Evolutionary conservation across 2,113 vertebrate species (phyloP).

Genomic region (Ictalurus furcatus): DNA sequence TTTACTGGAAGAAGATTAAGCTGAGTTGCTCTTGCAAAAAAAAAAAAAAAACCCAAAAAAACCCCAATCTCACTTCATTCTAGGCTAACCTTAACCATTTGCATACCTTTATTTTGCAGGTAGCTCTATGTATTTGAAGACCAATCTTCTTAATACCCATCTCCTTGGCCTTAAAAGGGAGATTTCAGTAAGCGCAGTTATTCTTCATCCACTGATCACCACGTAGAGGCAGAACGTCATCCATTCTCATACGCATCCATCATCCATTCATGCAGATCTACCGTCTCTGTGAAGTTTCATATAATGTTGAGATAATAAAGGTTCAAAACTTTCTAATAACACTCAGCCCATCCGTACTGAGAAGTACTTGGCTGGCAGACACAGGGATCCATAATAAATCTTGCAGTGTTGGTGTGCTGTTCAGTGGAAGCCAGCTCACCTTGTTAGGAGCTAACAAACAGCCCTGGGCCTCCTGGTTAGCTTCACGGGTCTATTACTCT

Average conservation of each 20-base stretch:
- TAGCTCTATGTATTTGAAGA: background rate
- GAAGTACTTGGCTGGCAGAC: slow-evolving; percentile 49
- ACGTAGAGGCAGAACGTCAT: slow-evolving; percentile 7
- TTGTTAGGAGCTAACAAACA: slow-evolving; percentile 63
- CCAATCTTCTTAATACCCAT: background rate
- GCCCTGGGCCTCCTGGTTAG: slow-evolving; percentile 57
- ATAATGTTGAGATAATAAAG: slow-evolving; percentile 49
- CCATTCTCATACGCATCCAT: slow-evolving; percentile 36
- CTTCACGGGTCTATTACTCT: slow-evolving; percentile 57
- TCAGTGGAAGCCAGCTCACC: slow-evolving; percentile 53
- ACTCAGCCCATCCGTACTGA: slow-evolving; percentile 46
- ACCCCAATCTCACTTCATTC: background rate
- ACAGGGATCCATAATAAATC: slow-evolving; percentile 56
- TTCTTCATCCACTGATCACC: slow-evolving; percentile 5
- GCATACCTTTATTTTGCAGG: background rate
- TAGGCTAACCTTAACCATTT: background rate
- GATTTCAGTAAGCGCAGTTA: background rate
- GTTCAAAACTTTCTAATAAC: slow-evolving; percentile 50
- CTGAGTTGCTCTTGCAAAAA: background rate
- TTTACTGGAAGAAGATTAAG: slow-evolving; percentile 29
- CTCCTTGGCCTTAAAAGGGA: background rate
- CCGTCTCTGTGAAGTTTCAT: slow-evolving; percentile 29
- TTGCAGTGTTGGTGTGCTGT: slow-evolving; percentile 52
- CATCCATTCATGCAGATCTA: slow-evolving; percentile 32
- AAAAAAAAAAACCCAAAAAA: background rate